Base-by-base conservation (phyloP, 2,888 invertebrate genomes). In the Dryobota labecula region DNA sequence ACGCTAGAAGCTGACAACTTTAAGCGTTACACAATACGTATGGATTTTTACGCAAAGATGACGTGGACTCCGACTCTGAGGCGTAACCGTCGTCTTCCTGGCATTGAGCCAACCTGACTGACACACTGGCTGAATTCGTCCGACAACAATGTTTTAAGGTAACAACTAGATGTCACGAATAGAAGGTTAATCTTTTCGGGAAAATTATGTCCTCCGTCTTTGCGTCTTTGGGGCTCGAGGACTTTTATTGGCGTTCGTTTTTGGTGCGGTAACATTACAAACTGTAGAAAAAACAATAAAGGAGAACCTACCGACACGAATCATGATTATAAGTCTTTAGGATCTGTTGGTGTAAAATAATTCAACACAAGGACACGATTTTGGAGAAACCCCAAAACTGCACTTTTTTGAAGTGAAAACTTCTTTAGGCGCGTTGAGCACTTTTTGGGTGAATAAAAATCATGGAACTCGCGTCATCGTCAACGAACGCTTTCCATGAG, bases 21-120 rank as follows among this genome's bases (percentile, higher is more conserved):
- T 38, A 70, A 66, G 65, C 45, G 78, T 85, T 79, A 82, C 77
- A 85, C 80, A 85, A 85, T 82, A 86, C 70, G 79, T 82, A 86
- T 86, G 76, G 82, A 84, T 86, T 86, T 83, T 84, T 79, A 85
- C 84, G 80, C 71, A 70, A 78, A 57, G 65, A 73, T 86, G 86
- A 86, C 84, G 86, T 86, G 64, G 84, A 20, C 36, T 11, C 2
- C 24, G 79, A n/a, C n/a, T 80, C 84, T 84, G 80, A 84, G 54
- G 27, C 83, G 76, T 79, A 69, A 77, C 43, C 73, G 65, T 68
- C 68, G 64, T 63, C 73, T 73, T 70, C 72, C 67, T 85, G 86
- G 86, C 83, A 27, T n/a, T 2, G 13, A 11, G 83, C 86, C 86
- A 84, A 72, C 57, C 27, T 71, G 30, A 62, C 65, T 86, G 85